Conservation (phyloP, 2,888 invertebrate genomes). For the Conomelus anceps region DNA sequence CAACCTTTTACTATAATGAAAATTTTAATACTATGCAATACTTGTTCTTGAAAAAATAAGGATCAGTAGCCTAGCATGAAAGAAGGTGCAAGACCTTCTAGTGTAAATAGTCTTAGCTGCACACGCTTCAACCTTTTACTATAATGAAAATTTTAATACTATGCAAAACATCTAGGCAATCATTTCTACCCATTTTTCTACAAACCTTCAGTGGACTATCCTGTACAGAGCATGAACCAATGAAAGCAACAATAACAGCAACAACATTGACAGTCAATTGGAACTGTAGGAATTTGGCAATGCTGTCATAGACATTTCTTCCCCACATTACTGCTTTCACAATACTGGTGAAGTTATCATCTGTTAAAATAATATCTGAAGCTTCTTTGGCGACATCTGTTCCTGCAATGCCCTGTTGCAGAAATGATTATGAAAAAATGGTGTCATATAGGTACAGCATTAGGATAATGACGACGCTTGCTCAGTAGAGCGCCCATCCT, state of each 20-base stretch:
- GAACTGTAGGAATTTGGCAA: conserved; percentile 54
- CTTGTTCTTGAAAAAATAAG: too few species aligned
- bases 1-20: too few species aligned
- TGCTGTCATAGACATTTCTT: conserved; percentile 55
- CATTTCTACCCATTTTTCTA: background rate
- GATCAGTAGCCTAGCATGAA: too few species aligned
- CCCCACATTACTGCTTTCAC: conserved; percentile 59
- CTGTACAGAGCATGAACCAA: conserved; percentile 44
- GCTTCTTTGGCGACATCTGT: conserved; percentile 59
- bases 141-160: too few species aligned
- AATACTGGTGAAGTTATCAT: conserved; percentile 54
- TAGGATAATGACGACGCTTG: too few species aligned
- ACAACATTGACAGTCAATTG: conserved; percentile 56
- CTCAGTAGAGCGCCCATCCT: too few species aligned
- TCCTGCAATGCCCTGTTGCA: conserved; percentile 52
- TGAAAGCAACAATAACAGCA: conserved; percentile 51
- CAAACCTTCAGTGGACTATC: conserved; percentile 39
- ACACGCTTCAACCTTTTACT: too few species aligned
- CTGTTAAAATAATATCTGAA: conserved; percentile 53
- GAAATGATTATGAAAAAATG: background rate
- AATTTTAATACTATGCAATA: too few species aligned
- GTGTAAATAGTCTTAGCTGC: too few species aligned
- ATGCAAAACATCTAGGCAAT: too few species aligned
- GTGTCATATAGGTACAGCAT: too few species aligned
- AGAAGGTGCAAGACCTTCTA: too few species aligned